Evolutionary conservation across 1,140 invertebrate genomes (phyloP).

Genomic region (Drosophila kepulauana): DNA sequence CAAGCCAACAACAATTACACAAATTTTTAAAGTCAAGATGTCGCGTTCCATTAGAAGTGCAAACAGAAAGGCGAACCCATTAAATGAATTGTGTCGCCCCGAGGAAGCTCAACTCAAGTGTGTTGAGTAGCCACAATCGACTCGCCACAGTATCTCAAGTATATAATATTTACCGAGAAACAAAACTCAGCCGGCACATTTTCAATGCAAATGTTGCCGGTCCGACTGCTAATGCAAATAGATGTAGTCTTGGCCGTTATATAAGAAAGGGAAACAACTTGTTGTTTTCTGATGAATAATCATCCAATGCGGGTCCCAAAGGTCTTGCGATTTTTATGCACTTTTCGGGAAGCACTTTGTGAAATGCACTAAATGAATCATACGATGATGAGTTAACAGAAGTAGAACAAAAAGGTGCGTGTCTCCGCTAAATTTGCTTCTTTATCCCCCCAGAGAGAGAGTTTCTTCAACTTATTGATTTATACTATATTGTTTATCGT

Average conservation of each 20-base stretch:
- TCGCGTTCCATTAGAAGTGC: constrained; percentile 60
- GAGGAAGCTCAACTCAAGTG: constrained; percentile 25
- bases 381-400: constrained; percentile 29
- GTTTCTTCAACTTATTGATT: not conserved
- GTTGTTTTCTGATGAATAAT: constrained; percentile 6
- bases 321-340: constrained; percentile 20
- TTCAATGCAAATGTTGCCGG: constrained; percentile 67
- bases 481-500: not conserved
- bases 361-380: constrained; percentile 43
- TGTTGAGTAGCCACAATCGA: constrained; percentile 32
- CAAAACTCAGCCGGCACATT: constrained; percentile 54
- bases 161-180: constrained; percentile 12
- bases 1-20: not conserved
- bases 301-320: constrained; percentile 7
- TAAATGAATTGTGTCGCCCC: constrained; percentile 5
- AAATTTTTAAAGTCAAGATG: constrained; percentile 18
- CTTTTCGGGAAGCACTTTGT: constrained; percentile 45
- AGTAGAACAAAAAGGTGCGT: constrained; percentile 12
- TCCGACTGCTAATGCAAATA: constrained; percentile 52
- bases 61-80: constrained; percentile 56
- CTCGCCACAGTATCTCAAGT: constrained; percentile 31
- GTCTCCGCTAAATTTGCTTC: not conserved
- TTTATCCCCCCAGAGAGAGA: not conserved
- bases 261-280: constrained; percentile 35
- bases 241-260: constrained; percentile 37